Evolutionary conservation across 2,888 invertebrate species (phyloP).

Genomic region (Ephialtes manifestator): DNA sequence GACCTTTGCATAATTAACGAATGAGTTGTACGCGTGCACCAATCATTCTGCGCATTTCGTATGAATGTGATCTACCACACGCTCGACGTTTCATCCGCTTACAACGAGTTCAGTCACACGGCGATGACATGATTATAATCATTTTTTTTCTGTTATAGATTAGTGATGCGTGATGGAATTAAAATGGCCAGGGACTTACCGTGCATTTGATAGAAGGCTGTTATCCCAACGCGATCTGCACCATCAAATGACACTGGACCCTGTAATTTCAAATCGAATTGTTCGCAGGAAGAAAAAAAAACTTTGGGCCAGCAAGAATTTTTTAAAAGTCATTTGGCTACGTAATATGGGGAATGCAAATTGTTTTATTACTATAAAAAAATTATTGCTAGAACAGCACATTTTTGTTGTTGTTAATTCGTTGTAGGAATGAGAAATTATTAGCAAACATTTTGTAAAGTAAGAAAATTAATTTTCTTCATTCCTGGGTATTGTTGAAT

Average conservation of each 20-base stretch:
- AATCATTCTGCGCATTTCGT: constrained; percentile 15
- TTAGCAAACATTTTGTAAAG: too few relatives aligned
- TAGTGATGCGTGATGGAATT: not conserved
- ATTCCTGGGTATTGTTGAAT: too few relatives aligned
- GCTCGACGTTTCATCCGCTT: not conserved
- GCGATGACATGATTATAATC: constrained; percentile 17
- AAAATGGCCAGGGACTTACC: constrained; percentile 86
- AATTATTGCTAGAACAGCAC: too few relatives aligned
- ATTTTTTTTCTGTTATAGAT: constrained; percentile 14
- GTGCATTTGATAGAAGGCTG: constrained; percentile 96
- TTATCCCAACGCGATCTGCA: constrained; percentile 95
- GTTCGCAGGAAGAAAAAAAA: too few relatives aligned
- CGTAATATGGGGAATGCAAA: too few relatives aligned
- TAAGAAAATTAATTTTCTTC: too few relatives aligned
- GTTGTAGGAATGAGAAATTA: too few relatives aligned
- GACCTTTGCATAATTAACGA: constrained; percentile 46
- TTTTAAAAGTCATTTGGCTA: too few relatives aligned
- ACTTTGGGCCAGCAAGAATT: too few relatives aligned
- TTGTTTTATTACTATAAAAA: too few relatives aligned
- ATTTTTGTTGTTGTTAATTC: too few relatives aligned
- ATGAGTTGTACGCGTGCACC: constrained; percentile 6
- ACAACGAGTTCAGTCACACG: not conserved
- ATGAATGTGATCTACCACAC: constrained; percentile 28
- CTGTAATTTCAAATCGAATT: constrained; percentile 86
- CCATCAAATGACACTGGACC: constrained; percentile 96